Base-by-base conservation (phyloP, 2,888 invertebrate species). In the Oxyteleia sp. region DNA sequence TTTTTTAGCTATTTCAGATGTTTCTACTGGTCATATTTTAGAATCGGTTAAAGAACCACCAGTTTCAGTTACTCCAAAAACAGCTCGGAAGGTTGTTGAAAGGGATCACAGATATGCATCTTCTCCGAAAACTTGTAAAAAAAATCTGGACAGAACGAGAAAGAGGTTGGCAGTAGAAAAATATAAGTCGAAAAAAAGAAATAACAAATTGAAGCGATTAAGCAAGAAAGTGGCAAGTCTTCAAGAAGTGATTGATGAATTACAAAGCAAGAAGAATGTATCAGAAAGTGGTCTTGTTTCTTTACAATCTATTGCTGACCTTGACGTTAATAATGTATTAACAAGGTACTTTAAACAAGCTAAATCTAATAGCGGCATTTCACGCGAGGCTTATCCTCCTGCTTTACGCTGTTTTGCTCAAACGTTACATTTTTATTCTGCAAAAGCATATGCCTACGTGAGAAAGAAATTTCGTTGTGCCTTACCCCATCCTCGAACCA, bases 341-440 rank as follows among this genome's bases (percentile, higher is more conserved):
- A 38, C 4, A 11, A 38, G 38, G 4, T 38, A 38, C 4, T 38
- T n/a, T 38, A 38, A 38, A 32, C 5, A 8, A 32, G 1, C 10
- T 4, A 32, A 32, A 10, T 32, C 7, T 11, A 49, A 38, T 4
- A 13, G 4, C 13, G 13, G 13, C 11, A 13, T n/a, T 38, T 38
- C 13, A 4, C 8, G 35, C 10, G 35, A 35, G 13, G 15, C 38
- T 23, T 61, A 61, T 26, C 61, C 61, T 18, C 61, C 61, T 13
- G 43, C 41, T 13, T 13, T 43, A n/a, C 41, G 61, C 1, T 26
- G 26, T 2, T 61, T 61, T 41, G 61, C 45, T 2, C 20, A 20
- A 7, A 43, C 61, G 5, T n/a, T 61, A 8, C 41, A 61, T 13
- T 61, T 43, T 43, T 61, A 61, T 43, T 61, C 61, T 11, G 11